These are phyloP conservation scores for Campoplex nolae DNA, from an alignment of 2,888 invertebrate species.

Conservation along the genomic window DNA sequence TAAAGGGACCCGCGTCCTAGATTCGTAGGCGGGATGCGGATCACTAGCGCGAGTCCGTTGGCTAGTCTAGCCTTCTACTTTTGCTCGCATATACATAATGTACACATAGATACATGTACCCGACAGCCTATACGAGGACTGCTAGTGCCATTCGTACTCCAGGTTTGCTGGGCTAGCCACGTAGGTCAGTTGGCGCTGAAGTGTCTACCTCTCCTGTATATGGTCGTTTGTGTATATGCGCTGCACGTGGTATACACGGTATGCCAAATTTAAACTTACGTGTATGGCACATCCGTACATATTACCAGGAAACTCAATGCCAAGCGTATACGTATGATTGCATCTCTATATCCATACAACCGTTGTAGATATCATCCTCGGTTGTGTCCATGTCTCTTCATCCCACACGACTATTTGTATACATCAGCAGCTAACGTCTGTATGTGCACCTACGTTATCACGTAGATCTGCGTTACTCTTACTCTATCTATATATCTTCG, in stretches of 20 bases:
- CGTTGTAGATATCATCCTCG: slow-evolving; percentile 5
- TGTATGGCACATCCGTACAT: slow-evolving; percentile 21
- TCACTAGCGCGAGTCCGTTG: slow-evolving; percentile 64
- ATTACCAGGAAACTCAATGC: slow-evolving; percentile 42
- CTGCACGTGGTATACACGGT: slow-evolving; percentile 14
- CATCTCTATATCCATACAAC: slow-evolving; percentile 11
- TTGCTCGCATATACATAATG: slow-evolving; percentile 39
- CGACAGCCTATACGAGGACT: slow-evolving; percentile 30
- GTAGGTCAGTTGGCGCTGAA: slow-evolving; percentile 62
- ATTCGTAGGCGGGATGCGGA: slow-evolving; percentile 66
- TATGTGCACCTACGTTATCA: slow-evolving; percentile 15
- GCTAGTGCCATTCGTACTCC: slow-evolving; percentile 34
- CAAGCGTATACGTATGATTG: slow-evolving; percentile 42
- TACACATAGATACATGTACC: slow-evolving; percentile 16
- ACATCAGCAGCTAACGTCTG: slow-evolving; percentile 11
- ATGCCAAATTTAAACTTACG: slow-evolving; percentile 45
- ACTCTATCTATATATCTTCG: slow-evolving; percentile 40
- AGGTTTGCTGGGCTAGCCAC: slow-evolving; percentile 54
- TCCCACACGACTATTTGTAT: slow-evolving; percentile 18
- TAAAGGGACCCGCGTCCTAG: slow-evolving; percentile 63
- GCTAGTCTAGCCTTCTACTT: slow-evolving; percentile 56
- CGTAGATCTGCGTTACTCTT: slow-evolving; percentile 39
- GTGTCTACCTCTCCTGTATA: slow-evolving; percentile 44
- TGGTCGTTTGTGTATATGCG: slow-evolving; percentile 18
- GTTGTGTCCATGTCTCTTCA: slow-evolving; percentile 14